A percentile compares a stretch with the other conserved stretches of the same genome.
These are phyloP conservation scores for Haliclona indistincta DNA, from an alignment of 37 sponge, comb jelly and placozoan species.

Conservation along the genomic window DNA sequence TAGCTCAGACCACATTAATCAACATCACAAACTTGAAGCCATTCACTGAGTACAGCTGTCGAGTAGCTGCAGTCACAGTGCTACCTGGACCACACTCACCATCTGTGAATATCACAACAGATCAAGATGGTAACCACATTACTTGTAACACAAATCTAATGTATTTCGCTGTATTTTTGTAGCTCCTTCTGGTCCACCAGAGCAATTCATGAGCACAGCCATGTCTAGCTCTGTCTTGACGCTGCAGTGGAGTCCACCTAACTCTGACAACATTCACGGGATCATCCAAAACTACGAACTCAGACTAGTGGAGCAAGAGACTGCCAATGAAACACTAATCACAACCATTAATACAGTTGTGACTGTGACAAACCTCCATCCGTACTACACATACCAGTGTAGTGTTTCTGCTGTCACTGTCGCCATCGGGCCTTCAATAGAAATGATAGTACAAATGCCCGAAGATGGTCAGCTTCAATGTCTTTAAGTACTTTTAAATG, in stretches of 20 bases:
- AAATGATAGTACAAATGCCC: background rate
- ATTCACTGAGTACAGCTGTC: conserved; percentile 6
- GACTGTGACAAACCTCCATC: conserved; percentile 6
- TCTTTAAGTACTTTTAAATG: background rate
- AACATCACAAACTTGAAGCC: background rate
- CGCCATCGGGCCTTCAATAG: conserved; percentile 13
- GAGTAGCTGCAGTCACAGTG: conserved; percentile 43
- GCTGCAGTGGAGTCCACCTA: background rate
- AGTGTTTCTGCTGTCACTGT: conserved; percentile 43
- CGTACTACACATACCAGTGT: conserved; percentile 19
- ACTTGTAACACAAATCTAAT: background rate
- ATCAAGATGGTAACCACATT: conserved; percentile 38
- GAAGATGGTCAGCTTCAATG: conserved; percentile 1
- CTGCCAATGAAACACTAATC: background rate
- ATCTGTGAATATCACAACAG: background rate
- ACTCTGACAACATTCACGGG: background rate
- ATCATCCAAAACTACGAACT: background rate
- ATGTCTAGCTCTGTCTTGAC: background rate
- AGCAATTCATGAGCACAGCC: background rate
- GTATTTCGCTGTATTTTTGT: background rate
- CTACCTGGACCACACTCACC: conserved; percentile 21
- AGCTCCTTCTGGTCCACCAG: conserved; percentile 1
- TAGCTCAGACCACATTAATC: background rate
- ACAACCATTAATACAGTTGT: background rate
- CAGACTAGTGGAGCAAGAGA: background rate